phyloP scores from a whole-genome alignment of 1,140 invertebrate species.

The Oncopeltus fasciatus region DNA sequence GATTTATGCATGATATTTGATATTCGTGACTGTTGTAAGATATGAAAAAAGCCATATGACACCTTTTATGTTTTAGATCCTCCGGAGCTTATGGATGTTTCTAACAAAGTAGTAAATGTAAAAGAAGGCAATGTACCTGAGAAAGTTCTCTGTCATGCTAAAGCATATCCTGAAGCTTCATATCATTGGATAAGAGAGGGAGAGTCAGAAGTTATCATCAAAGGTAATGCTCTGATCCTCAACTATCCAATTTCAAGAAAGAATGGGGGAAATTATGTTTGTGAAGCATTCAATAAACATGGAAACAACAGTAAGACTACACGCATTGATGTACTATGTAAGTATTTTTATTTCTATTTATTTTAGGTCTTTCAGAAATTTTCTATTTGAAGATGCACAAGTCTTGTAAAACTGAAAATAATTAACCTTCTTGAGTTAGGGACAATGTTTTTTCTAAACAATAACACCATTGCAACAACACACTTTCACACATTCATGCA shows the following conservation, averaged over 20 bases:
- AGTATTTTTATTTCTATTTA: slow-evolving; percentile 31
- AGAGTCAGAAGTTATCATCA: slow-evolving; percentile 32
- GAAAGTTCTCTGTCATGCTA: slow-evolving; percentile 59
- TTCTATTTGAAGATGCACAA: too few species aligned
- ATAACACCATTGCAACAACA: too few species aligned
- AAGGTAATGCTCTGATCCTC: slow-evolving; percentile 39
- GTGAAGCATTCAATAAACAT: slow-evolving; percentile 61
- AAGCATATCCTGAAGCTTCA: slow-evolving; percentile 50
- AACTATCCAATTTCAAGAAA: slow-evolving; percentile 41
- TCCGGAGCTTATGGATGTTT: slow-evolving; percentile 68
- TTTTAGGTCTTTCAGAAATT: too few species aligned
- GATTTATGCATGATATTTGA: background rate
- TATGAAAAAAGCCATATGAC: slow-evolving; percentile 6
- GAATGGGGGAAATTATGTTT: slow-evolving; percentile 55
- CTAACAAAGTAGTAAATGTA: slow-evolving; percentile 52
- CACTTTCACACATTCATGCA: too few species aligned
- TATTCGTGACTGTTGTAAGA: background rate
- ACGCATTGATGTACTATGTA: slow-evolving; percentile 65
- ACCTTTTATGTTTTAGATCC: slow-evolving; percentile 46
- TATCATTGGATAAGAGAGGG: slow-evolving; percentile 50
- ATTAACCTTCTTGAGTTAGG: slow-evolving; percentile 4
- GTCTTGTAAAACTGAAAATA: too few species aligned
- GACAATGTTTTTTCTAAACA: too few species aligned
- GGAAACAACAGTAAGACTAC: slow-evolving; percentile 47
- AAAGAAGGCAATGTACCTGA: slow-evolving; percentile 59